Evolutionary conservation across 2,113 vertebrate genomes (phyloP).

Genomic region (Epinephelus lanceolatus): DNA sequence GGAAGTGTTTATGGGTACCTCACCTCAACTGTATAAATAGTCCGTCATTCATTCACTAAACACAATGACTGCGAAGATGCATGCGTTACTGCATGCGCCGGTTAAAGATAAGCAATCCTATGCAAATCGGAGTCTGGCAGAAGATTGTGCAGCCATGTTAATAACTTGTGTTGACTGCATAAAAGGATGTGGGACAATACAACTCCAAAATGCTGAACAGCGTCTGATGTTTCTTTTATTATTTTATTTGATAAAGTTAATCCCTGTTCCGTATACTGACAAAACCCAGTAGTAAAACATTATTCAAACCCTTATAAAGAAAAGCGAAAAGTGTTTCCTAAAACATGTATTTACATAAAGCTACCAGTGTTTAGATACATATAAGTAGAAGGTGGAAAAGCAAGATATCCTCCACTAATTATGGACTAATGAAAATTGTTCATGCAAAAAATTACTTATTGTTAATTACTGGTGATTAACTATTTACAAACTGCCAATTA

Average conservation of each 20-base stretch:
- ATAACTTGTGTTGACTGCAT: slow-evolving; percentile 34
- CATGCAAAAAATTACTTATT: not conserved
- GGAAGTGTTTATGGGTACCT: slow-evolving; percentile 36
- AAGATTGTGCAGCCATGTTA: slow-evolving; percentile 23
- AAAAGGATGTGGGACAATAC: slow-evolving; percentile 18
- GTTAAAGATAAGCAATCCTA: slow-evolving; percentile 42
- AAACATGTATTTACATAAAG: not conserved
- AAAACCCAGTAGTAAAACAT: not conserved
- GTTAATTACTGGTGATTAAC: not conserved
- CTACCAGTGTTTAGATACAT: no score
- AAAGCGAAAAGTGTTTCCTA: not conserved
- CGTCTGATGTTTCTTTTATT: not conserved
- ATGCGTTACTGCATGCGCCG: slow-evolving; percentile 1
- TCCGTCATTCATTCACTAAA: slow-evolving; percentile 41
- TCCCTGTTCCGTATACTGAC: not conserved
- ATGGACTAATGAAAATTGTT: not conserved
- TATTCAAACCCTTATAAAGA: not conserved
- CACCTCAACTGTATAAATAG: slow-evolving; percentile 13
- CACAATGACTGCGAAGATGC: slow-evolving; percentile 7
- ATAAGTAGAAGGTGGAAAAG: not conserved
- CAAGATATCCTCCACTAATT: not conserved
- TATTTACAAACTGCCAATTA: not conserved
- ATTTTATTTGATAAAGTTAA: not conserved
- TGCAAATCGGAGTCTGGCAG: slow-evolving; percentile 41
- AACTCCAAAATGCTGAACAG: slow-evolving; percentile 20